Evolutionary conservation across 2,113 vertebrate species (phyloP), one percentile per base, ranked within the genome.

Genomic region (Hemiprocne comata): DNA sequence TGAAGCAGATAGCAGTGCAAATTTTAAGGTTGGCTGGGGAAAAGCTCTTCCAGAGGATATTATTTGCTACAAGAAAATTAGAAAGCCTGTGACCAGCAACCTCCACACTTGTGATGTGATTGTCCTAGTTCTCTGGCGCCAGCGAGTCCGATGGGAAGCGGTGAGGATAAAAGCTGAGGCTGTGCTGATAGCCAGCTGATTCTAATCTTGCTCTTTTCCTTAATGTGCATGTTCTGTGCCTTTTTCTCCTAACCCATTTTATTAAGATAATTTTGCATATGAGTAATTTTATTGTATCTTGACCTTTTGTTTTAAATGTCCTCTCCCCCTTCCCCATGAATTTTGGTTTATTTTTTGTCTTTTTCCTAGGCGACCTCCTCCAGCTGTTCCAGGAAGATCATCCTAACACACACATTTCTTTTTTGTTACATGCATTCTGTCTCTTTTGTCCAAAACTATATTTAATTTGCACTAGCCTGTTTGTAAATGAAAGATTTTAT

Each of bases 401-500:
- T 95, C 96, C 89, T 98, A 98, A 97, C 85, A 85, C 84, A 75
- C 14, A 4, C 76, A 74, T 96, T 95, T 93, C 60, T 80, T 93
- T 97, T 93, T 60, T 96, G 60, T 93, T 94, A 83, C 31, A 62
- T 70, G 78, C 84, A 83, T 14, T 92, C 75, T 91, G 46, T 64
- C 4, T 46, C 48, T 46, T 21, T 85, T 33, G 70, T 92, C 80
- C 67, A 89, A 93, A 89, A 73, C 67, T 85, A 57, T 67, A 75
- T 95, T 95, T 90, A 53, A 28, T 96, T 98, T 97, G 96, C 95
- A 96, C 96, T 97, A 40, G 53, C 19, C 92, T 64, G 58, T 87
- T 93, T 98, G 96, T 97, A 97, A 95, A 98, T 96, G 92, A 95
- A 93, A 97, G 38, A 87, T 94, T 97, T 97, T 98, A 96, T 97